Base-by-base conservation (phyloP, 1,140 invertebrate species). In the Daktulosphaira vitifoliae region DNA sequence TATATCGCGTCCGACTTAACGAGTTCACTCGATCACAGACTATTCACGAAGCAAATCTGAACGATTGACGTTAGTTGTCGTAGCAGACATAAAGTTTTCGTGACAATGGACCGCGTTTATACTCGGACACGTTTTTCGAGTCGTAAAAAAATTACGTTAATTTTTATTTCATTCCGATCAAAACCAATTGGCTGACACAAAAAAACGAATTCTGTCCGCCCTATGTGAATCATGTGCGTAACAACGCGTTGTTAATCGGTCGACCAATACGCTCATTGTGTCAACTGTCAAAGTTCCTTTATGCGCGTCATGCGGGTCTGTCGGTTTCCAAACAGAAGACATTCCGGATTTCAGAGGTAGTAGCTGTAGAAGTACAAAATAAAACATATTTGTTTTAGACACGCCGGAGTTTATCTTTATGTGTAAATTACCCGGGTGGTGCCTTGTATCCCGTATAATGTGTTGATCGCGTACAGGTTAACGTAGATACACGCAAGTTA, bases 361-460 rank as follows among this genome's bases (percentile, higher is more conserved):
- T n/a, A n/a, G n/a, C n/a, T n/a, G 5, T 38, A 38, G 33, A 38
- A 54, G 20, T 38, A 25, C 33, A 13, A 52, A 25, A 52, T 50
- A 26, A 26, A n/a, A n/a, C 16, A 16, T 52, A 52, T 52, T 52
- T 33, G 50, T 29, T 33, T 29, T 50, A n/a, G 18, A 15, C 15
- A 15, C 7, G 39, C 33, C n/a, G 11, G 39, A 11, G 18, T 62
- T 62, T 62, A 62, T 62, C 56, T 29, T 48, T 48, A 48, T 48
- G 56, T 62, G 56, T 48, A 62, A 59, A 48, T 62, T 33, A 62
- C 56, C 56, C 56, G 42, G 44, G 39, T 59, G 38, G 22, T 11
- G 29, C 29, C 29, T 5, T 33, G 29, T 11, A 33, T 42, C 53
- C 38, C 38, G 53, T 59, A 59, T 59, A 16, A 39, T 25, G 23